These are phyloP conservation scores for Ameiurus melas DNA, from an alignment of 2,113 vertebrate species.

Conservation along the genomic window DNA sequence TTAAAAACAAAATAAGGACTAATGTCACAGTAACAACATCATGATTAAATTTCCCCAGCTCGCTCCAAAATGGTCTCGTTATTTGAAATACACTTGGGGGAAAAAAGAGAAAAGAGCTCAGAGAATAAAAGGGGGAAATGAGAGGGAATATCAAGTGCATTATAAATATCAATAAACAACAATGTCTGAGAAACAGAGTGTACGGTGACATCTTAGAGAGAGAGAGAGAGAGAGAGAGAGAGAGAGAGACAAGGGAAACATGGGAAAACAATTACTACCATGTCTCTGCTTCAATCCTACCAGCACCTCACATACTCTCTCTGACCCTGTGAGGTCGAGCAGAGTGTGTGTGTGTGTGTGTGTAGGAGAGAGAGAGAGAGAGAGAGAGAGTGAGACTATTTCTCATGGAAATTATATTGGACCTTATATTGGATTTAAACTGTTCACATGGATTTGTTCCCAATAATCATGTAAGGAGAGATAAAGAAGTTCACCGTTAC, in stretches of 20 bases:
- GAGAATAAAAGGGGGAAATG: not conserved
- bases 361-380: not conserved
- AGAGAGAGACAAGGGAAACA: not conserved
- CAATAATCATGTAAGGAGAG: not conserved
- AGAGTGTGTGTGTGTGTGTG: not conserved
- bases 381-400: no score
- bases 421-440: not conserved
- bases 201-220: not conserved
- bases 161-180: not conserved
- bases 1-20: not conserved
- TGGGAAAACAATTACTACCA: not conserved
- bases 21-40: not conserved
- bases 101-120: not conserved
- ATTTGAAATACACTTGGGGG: not conserved
- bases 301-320: not conserved
- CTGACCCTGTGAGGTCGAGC: not conserved
- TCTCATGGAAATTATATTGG: not conserved
- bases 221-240: conserved; percentile 33
- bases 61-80: not conserved
- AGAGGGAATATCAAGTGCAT: not conserved
- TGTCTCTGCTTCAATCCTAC: not conserved
- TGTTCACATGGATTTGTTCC: not conserved
- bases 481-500: not conserved
- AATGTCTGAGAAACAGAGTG: not conserved
- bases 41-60: not conserved